phyloP scores from a whole-genome alignment of 1,140 invertebrate genomes.

The Cydia strobilella region DNA sequence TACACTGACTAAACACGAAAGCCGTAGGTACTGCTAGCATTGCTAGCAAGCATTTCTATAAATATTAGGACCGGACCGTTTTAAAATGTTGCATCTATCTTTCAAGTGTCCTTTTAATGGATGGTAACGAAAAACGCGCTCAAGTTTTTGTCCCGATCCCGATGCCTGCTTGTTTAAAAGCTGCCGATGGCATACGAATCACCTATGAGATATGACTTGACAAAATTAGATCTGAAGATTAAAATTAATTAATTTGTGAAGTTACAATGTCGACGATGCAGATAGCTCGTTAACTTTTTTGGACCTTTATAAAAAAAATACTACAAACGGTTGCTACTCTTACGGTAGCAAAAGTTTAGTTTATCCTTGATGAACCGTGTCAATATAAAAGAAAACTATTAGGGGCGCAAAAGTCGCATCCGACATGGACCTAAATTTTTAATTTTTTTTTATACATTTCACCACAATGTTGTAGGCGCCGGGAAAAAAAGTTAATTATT shows the following conservation, averaged over 20 bases:
- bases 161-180: slow-evolving; percentile 56
- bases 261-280: slow-evolving; percentile 58
- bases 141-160: slow-evolving; percentile 51
- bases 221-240: slow-evolving; percentile 63
- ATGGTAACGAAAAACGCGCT: slow-evolving; percentile 63
- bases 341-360: slow-evolving; percentile 72
- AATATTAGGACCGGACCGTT: neutral
- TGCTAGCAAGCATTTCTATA: slow-evolving; percentile 28
- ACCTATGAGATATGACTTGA: slow-evolving; percentile 69
- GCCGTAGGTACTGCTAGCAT: too few species aligned
- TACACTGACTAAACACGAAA: neutral
- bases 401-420: slow-evolving; percentile 56
- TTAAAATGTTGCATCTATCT: slow-evolving; percentile 62
- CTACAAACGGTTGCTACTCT: slow-evolving; percentile 42
- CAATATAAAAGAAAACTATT: slow-evolving; percentile 75
- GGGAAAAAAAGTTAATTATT: slow-evolving; percentile 37
- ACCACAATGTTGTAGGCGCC: slow-evolving; percentile 52
- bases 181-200: slow-evolving; percentile 58
- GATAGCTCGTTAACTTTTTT: slow-evolving; percentile 65
- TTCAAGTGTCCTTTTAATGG: slow-evolving; percentile 74
- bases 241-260: slow-evolving; percentile 75
- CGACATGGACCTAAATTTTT: slow-evolving; percentile 47
- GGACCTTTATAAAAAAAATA: slow-evolving; percentile 44
- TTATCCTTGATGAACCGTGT: slow-evolving; percentile 66
- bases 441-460: slow-evolving; percentile 45